A percentile compares a stretch with the other conserved stretches of the same genome.
phyloP scores from a whole-genome alignment of 2,797 vertebrate genomes.

The Tachyglossus aculeatus region DNA sequence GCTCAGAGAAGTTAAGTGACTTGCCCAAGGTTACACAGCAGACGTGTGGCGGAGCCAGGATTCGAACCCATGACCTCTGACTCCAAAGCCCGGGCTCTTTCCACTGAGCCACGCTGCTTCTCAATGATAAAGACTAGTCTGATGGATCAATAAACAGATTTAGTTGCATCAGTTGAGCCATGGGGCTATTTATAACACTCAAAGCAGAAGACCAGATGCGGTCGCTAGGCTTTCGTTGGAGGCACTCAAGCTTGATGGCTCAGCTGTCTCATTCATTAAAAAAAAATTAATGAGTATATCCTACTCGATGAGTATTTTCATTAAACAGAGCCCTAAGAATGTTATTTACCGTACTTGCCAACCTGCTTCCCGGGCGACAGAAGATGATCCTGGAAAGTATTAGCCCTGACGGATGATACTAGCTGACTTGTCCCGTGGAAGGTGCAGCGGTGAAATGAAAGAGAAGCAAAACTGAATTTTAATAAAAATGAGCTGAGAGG shows the following conservation, averaged over 20 bases:
- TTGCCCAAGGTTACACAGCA: too few relatives aligned
- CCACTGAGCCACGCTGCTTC: background rate
- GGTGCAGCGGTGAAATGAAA: slow-evolving; percentile 2
- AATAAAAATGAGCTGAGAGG: background rate
- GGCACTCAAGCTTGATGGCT: slow-evolving; percentile 36
- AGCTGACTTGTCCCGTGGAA: background rate
- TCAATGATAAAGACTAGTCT: slow-evolving; percentile 1
- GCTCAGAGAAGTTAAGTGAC: background rate
- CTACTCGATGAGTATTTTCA: slow-evolving; percentile 39
- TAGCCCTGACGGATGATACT: slow-evolving; percentile 18
- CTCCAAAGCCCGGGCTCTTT: too few relatives aligned
- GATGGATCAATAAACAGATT: slow-evolving; percentile 16
- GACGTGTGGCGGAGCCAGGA: too few relatives aligned
- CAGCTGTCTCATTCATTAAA: slow-evolving; percentile 39
- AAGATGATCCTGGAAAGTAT: slow-evolving; percentile 4
- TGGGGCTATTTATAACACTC: slow-evolving; percentile 51
- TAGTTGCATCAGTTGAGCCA: slow-evolving; percentile 43
- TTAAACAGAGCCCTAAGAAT: slow-evolving; percentile 22
- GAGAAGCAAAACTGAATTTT: slow-evolving; percentile 11
- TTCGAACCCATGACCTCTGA: too few relatives aligned
- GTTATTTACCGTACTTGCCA: slow-evolving; percentile 10
- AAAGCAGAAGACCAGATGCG: slow-evolving; percentile 31
- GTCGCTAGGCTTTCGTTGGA: slow-evolving; percentile 41
- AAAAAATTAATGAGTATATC: slow-evolving; percentile 41
- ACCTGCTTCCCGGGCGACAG: slow-evolving; percentile 7